Evolutionary conservation across 2,797 vertebrate genomes (phyloP).

Genomic region (Otolemur crassicaudatus): DNA sequence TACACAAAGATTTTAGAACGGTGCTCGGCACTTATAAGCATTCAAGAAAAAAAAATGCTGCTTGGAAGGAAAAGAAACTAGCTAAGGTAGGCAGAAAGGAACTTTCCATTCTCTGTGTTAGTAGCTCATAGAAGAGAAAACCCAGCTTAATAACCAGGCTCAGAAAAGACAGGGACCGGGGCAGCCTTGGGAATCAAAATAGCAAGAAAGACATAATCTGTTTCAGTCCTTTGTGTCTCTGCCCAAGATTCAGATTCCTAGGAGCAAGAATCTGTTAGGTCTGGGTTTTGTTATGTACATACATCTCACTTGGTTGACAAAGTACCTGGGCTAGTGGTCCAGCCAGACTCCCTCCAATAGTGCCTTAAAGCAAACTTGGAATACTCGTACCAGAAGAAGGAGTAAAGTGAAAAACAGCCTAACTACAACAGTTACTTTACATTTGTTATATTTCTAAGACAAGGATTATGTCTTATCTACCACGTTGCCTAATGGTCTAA

Average conservation of each 20-base stretch:
- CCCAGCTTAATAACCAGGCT: background rate
- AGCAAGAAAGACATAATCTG: background rate
- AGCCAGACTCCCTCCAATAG: background rate
- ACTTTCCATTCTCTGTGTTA: background rate
- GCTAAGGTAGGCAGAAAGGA: slow-evolving; percentile 6
- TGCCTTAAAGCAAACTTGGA: background rate
- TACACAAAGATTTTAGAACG: slow-evolving; percentile 14
- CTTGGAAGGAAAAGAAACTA: slow-evolving; percentile 18
- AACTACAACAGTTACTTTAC: background rate
- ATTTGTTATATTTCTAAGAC: background rate
- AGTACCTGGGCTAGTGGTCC: background rate
- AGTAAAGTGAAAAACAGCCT: background rate
- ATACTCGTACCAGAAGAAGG: background rate
- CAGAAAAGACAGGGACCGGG: slow-evolving; percentile 18
- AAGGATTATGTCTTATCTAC: background rate
- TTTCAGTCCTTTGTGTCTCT: slow-evolving; percentile 23
- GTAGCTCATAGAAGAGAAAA: background rate
- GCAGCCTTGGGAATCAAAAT: background rate
- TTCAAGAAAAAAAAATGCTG: slow-evolving; percentile 45
- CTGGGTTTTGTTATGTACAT: background rate
- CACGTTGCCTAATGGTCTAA: background rate
- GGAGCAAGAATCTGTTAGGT: background rate
- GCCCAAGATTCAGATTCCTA: slow-evolving; percentile 19
- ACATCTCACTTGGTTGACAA: background rate
- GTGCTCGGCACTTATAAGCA: background rate